A percentile compares a stretch with the other conserved stretches of the same genome.
These are phyloP conservation scores for Monopis laevigella DNA, from an alignment of 2,888 invertebrate species.

Conservation along the genomic window DNA sequence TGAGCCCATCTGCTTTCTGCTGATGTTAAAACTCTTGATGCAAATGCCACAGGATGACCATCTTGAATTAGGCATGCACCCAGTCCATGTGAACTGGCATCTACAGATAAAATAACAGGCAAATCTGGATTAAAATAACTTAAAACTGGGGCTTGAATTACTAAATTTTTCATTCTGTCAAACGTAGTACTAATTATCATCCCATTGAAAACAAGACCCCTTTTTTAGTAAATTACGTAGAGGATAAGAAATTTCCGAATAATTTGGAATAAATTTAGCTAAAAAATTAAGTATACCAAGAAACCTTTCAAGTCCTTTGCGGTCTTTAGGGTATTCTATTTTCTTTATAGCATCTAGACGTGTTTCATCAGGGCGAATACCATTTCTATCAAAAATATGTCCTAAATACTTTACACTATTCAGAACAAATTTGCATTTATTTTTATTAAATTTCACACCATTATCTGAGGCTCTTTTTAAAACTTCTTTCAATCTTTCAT, in stretches of 20 bases:
- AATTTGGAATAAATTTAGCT: slow-evolving; percentile 13
- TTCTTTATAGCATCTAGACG: too few species aligned
- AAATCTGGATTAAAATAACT: slow-evolving; percentile 12
- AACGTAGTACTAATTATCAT: slow-evolving; percentile 8
- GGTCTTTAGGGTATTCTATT: too few species aligned
- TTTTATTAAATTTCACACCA: too few species aligned
- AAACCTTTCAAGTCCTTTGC: too few species aligned
- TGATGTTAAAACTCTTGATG: slow-evolving; percentile 16
- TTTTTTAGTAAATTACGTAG: slow-evolving; percentile 14
- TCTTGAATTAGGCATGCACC: slow-evolving; percentile 15
- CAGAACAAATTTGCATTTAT: too few species aligned
- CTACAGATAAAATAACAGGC: slow-evolving; percentile 15
- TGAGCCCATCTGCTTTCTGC: slow-evolving; percentile 16
- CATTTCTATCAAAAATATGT: too few species aligned
- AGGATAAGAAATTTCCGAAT: slow-evolving; percentile 6
- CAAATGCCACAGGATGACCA: slow-evolving; percentile 15
- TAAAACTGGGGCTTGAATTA: slow-evolving; percentile 12
- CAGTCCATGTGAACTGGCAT: slow-evolving; percentile 14
- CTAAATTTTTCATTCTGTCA: slow-evolving; percentile 8
- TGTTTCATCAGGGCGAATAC: too few species aligned
- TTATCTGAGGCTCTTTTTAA: too few species aligned
- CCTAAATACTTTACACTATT: too few species aligned
- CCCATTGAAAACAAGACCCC: slow-evolving; percentile 12
- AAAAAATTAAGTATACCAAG: slow-evolving; percentile 14
- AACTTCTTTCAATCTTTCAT: slow-evolving; percentile 14